phyloP scores from a whole-genome alignment of 2,888 invertebrate genomes.

The Pteria penguin region DNA sequence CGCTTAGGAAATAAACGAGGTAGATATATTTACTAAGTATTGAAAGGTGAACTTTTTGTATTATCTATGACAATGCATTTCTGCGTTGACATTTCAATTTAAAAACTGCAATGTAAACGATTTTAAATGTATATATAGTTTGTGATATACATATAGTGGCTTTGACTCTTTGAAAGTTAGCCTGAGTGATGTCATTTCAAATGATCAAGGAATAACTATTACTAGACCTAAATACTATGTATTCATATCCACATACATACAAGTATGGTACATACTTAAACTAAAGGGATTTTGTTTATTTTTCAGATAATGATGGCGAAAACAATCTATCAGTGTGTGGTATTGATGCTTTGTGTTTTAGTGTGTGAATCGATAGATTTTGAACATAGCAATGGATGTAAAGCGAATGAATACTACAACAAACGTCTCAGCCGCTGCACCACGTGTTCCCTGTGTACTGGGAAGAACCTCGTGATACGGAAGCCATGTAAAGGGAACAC shows the following conservation, averaged over 20 bases:
- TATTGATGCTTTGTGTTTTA: not conserved
- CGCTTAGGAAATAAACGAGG: too few relatives aligned
- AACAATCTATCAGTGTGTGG: not conserved
- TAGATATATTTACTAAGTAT: not conserved
- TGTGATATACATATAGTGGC: too few relatives aligned
- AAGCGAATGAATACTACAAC: conserved; percentile 7
- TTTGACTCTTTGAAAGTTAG: too few relatives aligned
- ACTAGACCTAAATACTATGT: too few relatives aligned
- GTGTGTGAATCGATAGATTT: not conserved
- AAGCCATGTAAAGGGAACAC: conserved; percentile 9
- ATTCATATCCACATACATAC: too few relatives aligned
- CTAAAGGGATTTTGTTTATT: too few relatives aligned
- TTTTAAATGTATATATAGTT: too few relatives aligned
- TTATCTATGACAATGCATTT: not conserved
- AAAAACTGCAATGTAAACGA: too few relatives aligned
- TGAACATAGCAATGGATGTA: not conserved
- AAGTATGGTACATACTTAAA: too few relatives aligned
- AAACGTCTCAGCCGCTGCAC: not conserved
- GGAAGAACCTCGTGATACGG: conserved; percentile 25
- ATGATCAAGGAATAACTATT: too few relatives aligned
- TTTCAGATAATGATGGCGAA: not conserved
- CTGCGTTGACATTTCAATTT: not conserved
- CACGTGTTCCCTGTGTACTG: conserved; percentile 23
- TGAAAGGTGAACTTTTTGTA: too few relatives aligned
- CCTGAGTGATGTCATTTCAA: too few relatives aligned